Percentiles rank a stretch among this genome's conserved stretches.
These are phyloP conservation scores for Hypolimnas misippus DNA, from an alignment of 2,888 invertebrate genomes.

Conservation along the genomic window DNA sequence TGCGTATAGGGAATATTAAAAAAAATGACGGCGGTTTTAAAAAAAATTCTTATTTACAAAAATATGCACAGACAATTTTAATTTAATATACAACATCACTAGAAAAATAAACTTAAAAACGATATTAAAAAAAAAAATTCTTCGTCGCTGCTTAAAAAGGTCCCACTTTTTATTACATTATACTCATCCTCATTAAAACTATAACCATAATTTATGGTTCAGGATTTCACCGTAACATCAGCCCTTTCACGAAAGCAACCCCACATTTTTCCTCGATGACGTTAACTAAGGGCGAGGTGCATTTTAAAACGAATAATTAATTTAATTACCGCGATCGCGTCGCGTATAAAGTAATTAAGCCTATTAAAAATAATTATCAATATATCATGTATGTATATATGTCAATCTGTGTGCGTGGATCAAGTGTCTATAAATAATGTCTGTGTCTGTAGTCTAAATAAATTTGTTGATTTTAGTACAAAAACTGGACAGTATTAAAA, in stretches of 20 bases:
- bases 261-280: conserved; percentile 21
- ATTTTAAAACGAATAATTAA: conserved; percentile 17
- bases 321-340: conserved; percentile 24
- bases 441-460: too few species aligned
- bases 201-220: neutral
- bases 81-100: too few species aligned
- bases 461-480: too few species aligned
- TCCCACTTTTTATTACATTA: neutral
- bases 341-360: conserved; percentile 8
- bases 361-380: conserved; percentile 1
- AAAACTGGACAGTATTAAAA: too few species aligned
- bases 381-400: neutral
- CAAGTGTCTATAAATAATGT: too few species aligned
- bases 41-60: too few species aligned
- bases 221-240: neutral
- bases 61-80: too few species aligned
- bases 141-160: conserved; percentile 13
- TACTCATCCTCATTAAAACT: neutral
- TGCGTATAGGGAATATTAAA: too few species aligned
- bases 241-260: conserved; percentile 21
- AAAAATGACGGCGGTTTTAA: too few species aligned
- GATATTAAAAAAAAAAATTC: too few species aligned
- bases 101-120: too few species aligned
- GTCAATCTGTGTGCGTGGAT: too few species aligned
- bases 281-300: conserved; percentile 23